phyloP scores from a whole-genome alignment of 2,888 invertebrate genomes.

The Drosophila meridiana region DNA sequence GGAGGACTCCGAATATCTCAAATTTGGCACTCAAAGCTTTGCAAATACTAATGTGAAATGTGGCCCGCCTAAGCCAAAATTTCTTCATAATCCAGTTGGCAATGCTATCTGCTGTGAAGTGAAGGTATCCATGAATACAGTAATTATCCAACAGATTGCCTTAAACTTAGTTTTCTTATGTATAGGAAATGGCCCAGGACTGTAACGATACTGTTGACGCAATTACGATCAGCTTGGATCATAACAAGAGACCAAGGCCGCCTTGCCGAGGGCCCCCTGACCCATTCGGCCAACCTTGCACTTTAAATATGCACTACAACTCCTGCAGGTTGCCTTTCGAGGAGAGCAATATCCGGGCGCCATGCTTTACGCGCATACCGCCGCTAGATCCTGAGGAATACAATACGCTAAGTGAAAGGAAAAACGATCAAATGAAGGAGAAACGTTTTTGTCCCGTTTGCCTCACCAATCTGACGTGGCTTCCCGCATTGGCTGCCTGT shows the following conservation, averaged over 20 bases:
- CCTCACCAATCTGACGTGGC: constrained; percentile 75
- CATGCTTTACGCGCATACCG: constrained; percentile 27
- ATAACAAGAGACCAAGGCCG: neutral
- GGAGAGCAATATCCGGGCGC: neutral
- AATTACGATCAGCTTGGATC: neutral
- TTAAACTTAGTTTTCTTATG: neutral
- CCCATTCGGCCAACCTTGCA: neutral
- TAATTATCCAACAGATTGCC: neutral
- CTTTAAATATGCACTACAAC: neutral
- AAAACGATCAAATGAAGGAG: constrained; percentile 35
- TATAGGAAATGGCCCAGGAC: constrained; percentile 54
- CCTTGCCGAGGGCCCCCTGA: constrained; percentile 13
- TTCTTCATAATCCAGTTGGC: constrained; percentile 41
- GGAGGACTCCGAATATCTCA: constrained; percentile 51
- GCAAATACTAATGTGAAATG: constrained; percentile 30
- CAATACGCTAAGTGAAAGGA: constrained; percentile 12
- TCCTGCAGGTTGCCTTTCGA: neutral
- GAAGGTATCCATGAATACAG: constrained; percentile 31
- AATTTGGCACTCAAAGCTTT: constrained; percentile 73
- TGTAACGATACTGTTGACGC: constrained; percentile 39
- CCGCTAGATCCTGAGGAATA: neutral
- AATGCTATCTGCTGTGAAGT: constrained; percentile 62
- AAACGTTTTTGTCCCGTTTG: constrained; percentile 78
- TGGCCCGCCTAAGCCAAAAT: constrained; percentile 43
- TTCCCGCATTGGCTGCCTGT: constrained; percentile 85